These are phyloP conservation scores for Lutraria rhynchaena DNA, from an alignment of 1,140 invertebrate genomes.

Conservation along the genomic window DNA sequence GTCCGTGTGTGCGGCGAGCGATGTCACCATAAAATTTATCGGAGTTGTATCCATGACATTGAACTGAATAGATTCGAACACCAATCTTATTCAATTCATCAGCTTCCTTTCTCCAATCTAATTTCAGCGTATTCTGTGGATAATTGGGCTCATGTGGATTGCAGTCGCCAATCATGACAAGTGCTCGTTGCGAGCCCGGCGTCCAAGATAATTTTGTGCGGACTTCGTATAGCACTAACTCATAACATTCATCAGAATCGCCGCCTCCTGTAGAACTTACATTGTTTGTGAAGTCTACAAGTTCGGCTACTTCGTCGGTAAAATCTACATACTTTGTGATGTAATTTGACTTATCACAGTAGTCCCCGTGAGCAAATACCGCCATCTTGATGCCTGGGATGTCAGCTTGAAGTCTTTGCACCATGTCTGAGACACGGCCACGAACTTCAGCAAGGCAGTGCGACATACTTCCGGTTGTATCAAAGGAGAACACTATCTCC, in stretches of 20 bases:
- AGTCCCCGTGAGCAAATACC: conserved; percentile 73
- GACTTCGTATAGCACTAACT: conserved; percentile 73
- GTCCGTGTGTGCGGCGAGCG: conserved; percentile 53
- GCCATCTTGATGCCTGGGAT: conserved; percentile 67
- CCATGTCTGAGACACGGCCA: conserved; percentile 74
- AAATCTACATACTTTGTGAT: conserved; percentile 73
- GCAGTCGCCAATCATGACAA: conserved; percentile 75
- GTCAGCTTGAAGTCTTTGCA: conserved; percentile 64
- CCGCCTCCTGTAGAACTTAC: conserved; percentile 60
- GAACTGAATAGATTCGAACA: conserved; percentile 47
- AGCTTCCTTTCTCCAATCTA: conserved; percentile 72
- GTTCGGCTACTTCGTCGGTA: conserved; percentile 55
- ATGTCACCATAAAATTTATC: conserved; percentile 51
- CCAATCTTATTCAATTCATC: conserved; percentile 62
- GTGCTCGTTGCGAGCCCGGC: conserved; percentile 68
- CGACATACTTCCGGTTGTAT: conserved; percentile 79
- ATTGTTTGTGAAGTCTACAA: conserved; percentile 69
- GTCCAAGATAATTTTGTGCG: conserved; percentile 69
- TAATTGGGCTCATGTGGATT: conserved; percentile 68
- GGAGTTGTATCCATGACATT: not conserved
- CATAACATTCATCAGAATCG: conserved; percentile 73
- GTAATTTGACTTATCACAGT: conserved; percentile 68
- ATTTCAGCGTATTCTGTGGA: conserved; percentile 61
- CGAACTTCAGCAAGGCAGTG: conserved; percentile 71
- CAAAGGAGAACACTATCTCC: conserved; percentile 80